Base-by-base conservation (phyloP, 2,888 invertebrate genomes). In the Liopterus haemorrhoidalis region DNA sequence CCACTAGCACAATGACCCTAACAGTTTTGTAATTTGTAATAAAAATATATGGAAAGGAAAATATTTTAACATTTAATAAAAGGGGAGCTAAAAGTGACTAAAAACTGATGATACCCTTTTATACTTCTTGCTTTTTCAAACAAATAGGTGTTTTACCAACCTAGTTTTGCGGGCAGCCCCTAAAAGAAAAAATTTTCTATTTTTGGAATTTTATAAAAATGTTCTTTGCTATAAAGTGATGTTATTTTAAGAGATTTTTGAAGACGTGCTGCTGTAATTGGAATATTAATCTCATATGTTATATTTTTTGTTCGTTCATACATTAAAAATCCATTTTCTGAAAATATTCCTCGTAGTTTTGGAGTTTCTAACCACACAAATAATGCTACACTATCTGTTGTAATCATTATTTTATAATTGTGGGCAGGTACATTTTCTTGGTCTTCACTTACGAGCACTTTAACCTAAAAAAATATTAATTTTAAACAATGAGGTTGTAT, bases 271-370 rank as follows among this genome's bases (percentile, higher is more conserved):
- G 44, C 44, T 9, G 54, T 53, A 15, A 52, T 52, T 6, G 48
- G 30, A 32, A 50, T 46, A n/a, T 57, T 49, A 28, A 60, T 51
- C 12, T 48, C 45, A 48, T 67, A 65, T 14, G 33, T 56, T 51
- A 57, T 63, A 2, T 22, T 49, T 15, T 50, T 27, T 19, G 49
- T 53, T 16, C 63, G 50, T 57, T 57, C n/a, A n/a, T n/a, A n/a
- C n/a, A n/a, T 61, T 14, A 64, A 30, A 49, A 89, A 81, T 0
- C 89, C 90, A 65, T 91, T 89, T 54, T 85, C 81, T 1, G 80
- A 79, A 63, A 89, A 89, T 46, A 66, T 69, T 1, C 89, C 89
- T 8, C 59, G 62, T 27, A 70, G 60, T 3, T 64, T 60, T 2
- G 62, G 65, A 0, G 75, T 62, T 50, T 83, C 81, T 15, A 85